phyloP scores from a whole-genome alignment of 1,140 invertebrate species.

The Caenorhabditis brenneri region DNA sequence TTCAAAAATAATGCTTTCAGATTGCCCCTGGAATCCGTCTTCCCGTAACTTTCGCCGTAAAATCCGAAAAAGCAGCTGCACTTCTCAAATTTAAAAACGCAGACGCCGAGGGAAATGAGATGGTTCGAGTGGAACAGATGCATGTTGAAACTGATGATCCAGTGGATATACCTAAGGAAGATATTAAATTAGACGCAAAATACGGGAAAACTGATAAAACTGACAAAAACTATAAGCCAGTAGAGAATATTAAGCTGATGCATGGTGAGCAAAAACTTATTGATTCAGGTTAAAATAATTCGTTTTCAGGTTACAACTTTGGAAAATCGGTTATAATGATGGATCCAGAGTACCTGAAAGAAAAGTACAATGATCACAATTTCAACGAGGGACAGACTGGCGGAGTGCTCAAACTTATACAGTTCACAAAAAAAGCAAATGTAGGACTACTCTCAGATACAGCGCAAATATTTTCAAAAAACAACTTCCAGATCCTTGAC shows the following conservation, averaged over 20 bases:
- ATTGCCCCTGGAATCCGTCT: slow-evolving; percentile 20
- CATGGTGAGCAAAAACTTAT: neutral
- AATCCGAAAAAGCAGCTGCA: neutral
- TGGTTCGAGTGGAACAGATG: slow-evolving; percentile 23
- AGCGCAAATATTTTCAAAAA: neutral
- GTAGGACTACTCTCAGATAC: neutral
- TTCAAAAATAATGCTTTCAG: neutral
- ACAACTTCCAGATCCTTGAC: neutral
- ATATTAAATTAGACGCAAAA: neutral
- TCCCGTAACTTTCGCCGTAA: neutral
- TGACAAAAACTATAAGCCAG: neutral
- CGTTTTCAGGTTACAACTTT: slow-evolving; percentile 1
- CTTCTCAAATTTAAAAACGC: slow-evolving; percentile 32
- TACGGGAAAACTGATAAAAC: neutral
- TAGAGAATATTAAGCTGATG: neutral
- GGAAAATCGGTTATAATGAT: slow-evolving; percentile 29
- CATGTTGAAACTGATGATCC: slow-evolving; percentile 9
- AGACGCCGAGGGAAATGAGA: slow-evolving; percentile 28
- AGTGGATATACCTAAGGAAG: neutral
- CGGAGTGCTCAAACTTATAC: slow-evolving; percentile 1
- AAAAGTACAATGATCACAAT: slow-evolving; percentile 26
- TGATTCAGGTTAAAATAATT: neutral
- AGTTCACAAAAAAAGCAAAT: slow-evolving; percentile 37
- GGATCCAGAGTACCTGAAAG: slow-evolving; percentile 20
- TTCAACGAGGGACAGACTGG: slow-evolving; percentile 30